phyloP scores from a whole-genome alignment of 2,797 vertebrate species.

The Sebastes itinus region DNA sequence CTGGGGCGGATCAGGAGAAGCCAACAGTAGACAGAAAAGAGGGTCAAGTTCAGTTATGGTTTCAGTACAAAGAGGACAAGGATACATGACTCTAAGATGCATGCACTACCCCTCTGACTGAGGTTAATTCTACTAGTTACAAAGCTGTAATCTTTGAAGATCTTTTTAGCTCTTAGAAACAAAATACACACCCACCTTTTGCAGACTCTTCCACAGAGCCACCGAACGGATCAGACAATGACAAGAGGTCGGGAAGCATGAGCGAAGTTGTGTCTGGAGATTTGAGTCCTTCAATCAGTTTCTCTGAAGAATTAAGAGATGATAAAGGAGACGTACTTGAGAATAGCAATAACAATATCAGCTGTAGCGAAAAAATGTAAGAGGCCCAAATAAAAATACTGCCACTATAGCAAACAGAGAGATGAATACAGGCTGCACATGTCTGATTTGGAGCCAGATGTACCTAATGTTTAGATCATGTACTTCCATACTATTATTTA shows the following conservation, averaged over 20 bases:
- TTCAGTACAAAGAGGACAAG: not conserved
- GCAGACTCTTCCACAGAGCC: constrained; percentile 86
- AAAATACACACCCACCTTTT: constrained; percentile 81
- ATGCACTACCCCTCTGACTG: too few species aligned
- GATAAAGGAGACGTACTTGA: not conserved
- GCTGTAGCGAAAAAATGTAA: not conserved
- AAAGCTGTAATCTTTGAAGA: not conserved
- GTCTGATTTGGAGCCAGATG: not conserved
- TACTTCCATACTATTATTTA: not conserved
- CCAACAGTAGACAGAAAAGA: not conserved
- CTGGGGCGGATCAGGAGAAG: constrained; percentile 70
- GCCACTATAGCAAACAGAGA: not conserved
- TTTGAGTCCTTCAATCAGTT: constrained; percentile 98
- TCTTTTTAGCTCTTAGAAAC: not conserved
- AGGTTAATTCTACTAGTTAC: not conserved
- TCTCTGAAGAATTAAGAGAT: constrained; percentile 81
- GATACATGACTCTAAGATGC: not conserved
- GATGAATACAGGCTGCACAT: not conserved
- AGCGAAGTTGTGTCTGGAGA: constrained; percentile 95
- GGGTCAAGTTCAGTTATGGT: not conserved
- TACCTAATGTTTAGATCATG: not conserved
- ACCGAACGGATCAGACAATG: constrained; percentile 94
- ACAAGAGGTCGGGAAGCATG: constrained; percentile 94
- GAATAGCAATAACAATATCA: not conserved
- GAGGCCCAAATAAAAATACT: not conserved